phyloP scores from a whole-genome alignment of 1,140 invertebrate genomes.

The Philaenus spumarius region DNA sequence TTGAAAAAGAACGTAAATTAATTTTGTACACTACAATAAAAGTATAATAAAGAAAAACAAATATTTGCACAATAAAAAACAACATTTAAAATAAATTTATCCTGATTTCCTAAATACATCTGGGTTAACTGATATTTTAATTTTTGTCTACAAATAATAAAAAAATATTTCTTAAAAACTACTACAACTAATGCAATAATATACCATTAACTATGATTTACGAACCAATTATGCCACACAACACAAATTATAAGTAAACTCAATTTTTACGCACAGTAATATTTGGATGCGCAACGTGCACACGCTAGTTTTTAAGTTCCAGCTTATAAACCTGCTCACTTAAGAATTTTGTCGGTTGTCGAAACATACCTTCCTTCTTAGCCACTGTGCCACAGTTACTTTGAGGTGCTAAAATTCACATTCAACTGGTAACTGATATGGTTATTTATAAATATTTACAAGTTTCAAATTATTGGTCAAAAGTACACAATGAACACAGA shows the following conservation, averaged over 20 bases:
- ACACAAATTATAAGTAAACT: slow-evolving; percentile 9
- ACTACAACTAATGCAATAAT: slow-evolving; percentile 12
- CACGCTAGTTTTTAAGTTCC: not conserved
- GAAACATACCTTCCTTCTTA: not conserved
- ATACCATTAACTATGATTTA: slow-evolving; percentile 11
- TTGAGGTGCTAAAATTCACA: not conserved
- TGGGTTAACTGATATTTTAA: not conserved
- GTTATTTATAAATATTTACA: too few relatives aligned
- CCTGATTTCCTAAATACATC: not conserved
- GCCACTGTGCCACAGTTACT: not conserved
- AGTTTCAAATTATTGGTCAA: too few relatives aligned
- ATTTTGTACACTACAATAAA: slow-evolving; percentile 6
- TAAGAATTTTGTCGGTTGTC: not conserved
- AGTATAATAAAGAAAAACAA: slow-evolving; percentile 10
- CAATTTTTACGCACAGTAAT: not conserved
- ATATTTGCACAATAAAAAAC: slow-evolving; percentile 1
- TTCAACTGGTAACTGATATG: too few relatives aligned
- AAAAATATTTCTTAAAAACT: slow-evolving; percentile 13
- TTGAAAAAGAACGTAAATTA: not conserved
- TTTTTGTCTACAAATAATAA: slow-evolving; percentile 16
- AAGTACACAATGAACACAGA: too few relatives aligned
- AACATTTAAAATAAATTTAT: not conserved
- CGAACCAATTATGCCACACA: slow-evolving; percentile 13
- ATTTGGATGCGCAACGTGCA: not conserved
- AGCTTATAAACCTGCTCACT: not conserved